Base-by-base conservation (phyloP, 1,140 invertebrate genomes). In the Platorchestia sp. region DNA sequence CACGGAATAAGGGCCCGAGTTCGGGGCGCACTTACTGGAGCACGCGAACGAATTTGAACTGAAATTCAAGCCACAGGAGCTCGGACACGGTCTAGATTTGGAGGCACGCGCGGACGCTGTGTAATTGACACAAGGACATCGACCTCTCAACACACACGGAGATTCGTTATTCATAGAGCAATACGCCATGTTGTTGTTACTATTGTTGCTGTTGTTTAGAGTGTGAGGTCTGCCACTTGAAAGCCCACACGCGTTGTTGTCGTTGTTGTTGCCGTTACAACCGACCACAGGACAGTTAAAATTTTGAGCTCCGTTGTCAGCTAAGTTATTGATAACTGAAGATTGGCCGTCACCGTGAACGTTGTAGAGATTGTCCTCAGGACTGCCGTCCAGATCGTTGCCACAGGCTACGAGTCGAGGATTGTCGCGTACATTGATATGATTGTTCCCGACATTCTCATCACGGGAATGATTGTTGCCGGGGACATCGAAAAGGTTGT, bases 401-500 rank as follows among this genome's bases (percentile, higher is more conserved):
- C 43, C 87, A 27, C 87, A 44, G 41, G 41, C 14, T 5, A 42
- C 87, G 42, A 89, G 36, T 42, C 41, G 87, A 89, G 41, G 5
- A 27, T 89, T 36, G 27, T 36, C 87, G 7, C 41, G 36, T 6
- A 42, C 87, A 42, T 43, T 44, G 42, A 89, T 19, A 89, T 89
- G 87, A 89, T 89, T 89, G 87, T 43, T 43, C 3, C 10, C 3
- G 7, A 5, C 87, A 42, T 89, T 42, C 36, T 42, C 41, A 5
- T 42, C 87, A 89, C 87, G 87, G 42, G 43, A 44, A 89, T 27
- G 87, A 89, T 89, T 89, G 87, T 89, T 89, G 41, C 43, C 87
- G 41, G 27, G 41, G 10, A n/a, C 5, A 86, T 86, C 86, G 42
- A 89, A 44, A 42, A 41, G 87, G 41, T 89, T 89, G 41, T 42